Evolutionary conservation across 2,888 invertebrate species (phyloP), one percentile per base, ranked within the genome.

Genomic region (Tipula helvola): DNA sequence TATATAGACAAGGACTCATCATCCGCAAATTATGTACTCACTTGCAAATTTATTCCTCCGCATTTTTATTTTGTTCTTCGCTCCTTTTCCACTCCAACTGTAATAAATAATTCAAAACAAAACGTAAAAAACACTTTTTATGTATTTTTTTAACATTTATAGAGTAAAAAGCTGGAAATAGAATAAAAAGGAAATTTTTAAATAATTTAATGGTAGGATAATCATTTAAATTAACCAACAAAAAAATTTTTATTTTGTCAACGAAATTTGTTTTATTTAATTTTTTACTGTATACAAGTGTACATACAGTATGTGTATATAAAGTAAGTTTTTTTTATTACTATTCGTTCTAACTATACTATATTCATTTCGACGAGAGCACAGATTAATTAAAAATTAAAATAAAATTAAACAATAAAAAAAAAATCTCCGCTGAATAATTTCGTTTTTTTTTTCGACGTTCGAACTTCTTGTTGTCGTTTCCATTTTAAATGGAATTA

Each of bases 131-230:
- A 71, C n/a, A 52, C 28, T 71, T 71, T 71, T 7, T 28, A 28
- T 28, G 16, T 52, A 52, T 16, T 28, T 71, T 71, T 71, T 71
- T 71, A 10, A 28, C 28, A 28, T 28, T 28, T 28, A 2, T 2
- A 2, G 28, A 28, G 28, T 28, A 28, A 28, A 71, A 71, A 71
- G 71, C 71, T 71, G 8, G 0, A 71, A 71, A 71, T 71, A 71
- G 71, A 28, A 71, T 71, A 18, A 28, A 71, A 71, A 71, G 52
- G 28, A 71, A 52, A 10, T 71, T 28, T 71, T 71, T 71, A 71
- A 71, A 71, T 71, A 71, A 71, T 71, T 71, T 71, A 71, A 71
- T 71, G 71, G 71, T 71, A 71, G 71, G 71, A 71, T 71, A 71
- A 71, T 71, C 71, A 28, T 71, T 28, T 71, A 71, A 71, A n/a